phyloP scores from a whole-genome alignment of 2,888 invertebrate genomes.

The Merodon equestris region DNA sequence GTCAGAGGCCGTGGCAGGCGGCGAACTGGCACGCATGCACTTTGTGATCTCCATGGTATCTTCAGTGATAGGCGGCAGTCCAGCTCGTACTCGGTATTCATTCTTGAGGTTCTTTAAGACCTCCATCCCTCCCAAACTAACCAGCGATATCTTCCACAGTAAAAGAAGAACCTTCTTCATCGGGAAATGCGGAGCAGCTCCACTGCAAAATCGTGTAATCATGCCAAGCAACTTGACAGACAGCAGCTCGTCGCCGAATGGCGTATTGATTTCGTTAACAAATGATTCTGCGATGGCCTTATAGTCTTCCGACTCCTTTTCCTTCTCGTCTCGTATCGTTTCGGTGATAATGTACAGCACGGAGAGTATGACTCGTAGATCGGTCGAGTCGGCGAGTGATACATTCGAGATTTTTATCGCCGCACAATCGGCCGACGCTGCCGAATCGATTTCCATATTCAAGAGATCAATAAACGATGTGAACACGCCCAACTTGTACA shows the following conservation, averaged over 20 bases:
- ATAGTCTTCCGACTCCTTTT: conserved; percentile 78
- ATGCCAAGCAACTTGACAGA: conserved; percentile 94
- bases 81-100: conserved; percentile 84
- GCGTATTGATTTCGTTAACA: conserved; percentile 80
- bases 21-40: conserved; percentile 96
- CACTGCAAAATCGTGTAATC: conserved; percentile 98
- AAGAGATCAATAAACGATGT: conserved; percentile 93
- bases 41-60: conserved; percentile 97
- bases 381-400: conserved; percentile 93
- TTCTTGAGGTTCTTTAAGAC: conserved; percentile 88
- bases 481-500: conserved; percentile 95
- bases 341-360: conserved; percentile 97
- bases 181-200: conserved; percentile 97
- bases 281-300: conserved; percentile 81
- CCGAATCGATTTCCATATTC: conserved; percentile 95
- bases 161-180: conserved; percentile 98
- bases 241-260: conserved; percentile 88
- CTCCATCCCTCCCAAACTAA: conserved; percentile 94
- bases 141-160: conserved; percentile 96
- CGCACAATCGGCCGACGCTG: conserved; percentile 85
- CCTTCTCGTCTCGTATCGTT: conserved; percentile 88
- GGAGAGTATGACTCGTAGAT: conserved; percentile 94
- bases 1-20: conserved; percentile 95
- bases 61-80: conserved; percentile 89
- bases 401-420: conserved; percentile 86